Evolutionary conservation across 2,888 invertebrate genomes (phyloP).

Genomic region (Idaea aversata): DNA sequence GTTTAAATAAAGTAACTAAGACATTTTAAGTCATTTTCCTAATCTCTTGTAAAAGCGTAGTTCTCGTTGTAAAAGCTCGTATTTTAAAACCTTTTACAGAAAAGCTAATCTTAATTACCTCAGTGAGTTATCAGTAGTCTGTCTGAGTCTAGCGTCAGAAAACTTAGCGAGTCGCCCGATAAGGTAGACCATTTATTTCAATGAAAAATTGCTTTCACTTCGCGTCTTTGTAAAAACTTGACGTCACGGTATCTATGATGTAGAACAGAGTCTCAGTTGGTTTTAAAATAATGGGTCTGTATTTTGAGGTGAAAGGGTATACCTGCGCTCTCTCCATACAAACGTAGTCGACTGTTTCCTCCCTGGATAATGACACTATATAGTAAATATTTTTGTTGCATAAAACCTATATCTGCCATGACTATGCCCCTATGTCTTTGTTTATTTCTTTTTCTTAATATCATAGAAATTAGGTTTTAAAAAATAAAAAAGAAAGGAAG

Average conservation of each 20-base stretch:
- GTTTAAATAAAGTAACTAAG: neutral
- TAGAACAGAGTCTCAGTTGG: conserved; percentile 11
- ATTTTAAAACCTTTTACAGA: conserved; percentile 7
- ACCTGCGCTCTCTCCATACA: no score
- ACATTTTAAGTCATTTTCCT: neutral
- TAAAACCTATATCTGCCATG: no score
- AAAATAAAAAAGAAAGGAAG: no score
- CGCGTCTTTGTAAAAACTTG: conserved; percentile 34
- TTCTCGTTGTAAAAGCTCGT: conserved; percentile 2
- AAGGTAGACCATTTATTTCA: conserved; percentile 54
- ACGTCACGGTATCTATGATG: conserved; percentile 34
- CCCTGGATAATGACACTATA: no score
- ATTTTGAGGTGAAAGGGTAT: neutral
- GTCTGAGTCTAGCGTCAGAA: conserved; percentile 26
- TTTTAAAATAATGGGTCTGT: neutral
- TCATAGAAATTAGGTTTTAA: no score
- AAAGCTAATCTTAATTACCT: conserved; percentile 16
- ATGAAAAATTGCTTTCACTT: conserved; percentile 51
- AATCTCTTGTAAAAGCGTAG: conserved; percentile 2
- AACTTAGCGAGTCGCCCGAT: conserved; percentile 41
- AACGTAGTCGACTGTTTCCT: no score
- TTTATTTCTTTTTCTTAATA: no score
- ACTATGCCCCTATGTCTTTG: no score
- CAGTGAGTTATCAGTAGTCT: conserved; percentile 15
- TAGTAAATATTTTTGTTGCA: no score